Evolutionary conservation across 1,140 invertebrate genomes (phyloP), one percentile per base, ranked within the genome.

Genomic region (Papilio helenus): DNA sequence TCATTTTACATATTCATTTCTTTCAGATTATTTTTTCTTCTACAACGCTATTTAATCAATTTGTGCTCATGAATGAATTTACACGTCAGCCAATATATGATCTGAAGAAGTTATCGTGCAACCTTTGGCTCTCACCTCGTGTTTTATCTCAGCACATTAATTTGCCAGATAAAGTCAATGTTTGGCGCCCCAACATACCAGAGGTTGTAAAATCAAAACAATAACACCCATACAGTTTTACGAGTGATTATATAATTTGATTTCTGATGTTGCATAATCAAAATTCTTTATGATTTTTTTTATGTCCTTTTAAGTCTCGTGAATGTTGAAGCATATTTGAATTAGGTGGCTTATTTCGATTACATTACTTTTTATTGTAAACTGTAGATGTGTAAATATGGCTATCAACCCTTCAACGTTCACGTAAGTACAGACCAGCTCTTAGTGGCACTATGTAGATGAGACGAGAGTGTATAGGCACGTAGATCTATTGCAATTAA

Each of bases 71-170:
- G 80, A 85, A 87, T 86, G 82, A 84, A 86, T 83, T 76, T 81
- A 85, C 80, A 81, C 79, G 79, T 84, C 82, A 80, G 76, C 81
- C 80, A 81, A 84, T 83, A 83, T 79, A 83, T 85, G 87, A 89
- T 83, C 76, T 82, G 79, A 72, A 79, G 72, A 73, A 78, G 80
- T 72, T 90, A 90, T 90, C 87, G 79, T 78, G 73, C 84, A 89
- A 90, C 89, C 90, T 90, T 88, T 90, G 83, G 81, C 89, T 88
- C 79, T 83, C 77, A 84, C 79, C 82, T 83, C 82, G 81, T 81
- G 78, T 79, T 85, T 85, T 90, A 90, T 90, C 89, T 65, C 71
- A 81, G 84, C 82, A 82, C 88, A 90, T 92, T 90, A 88, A 90
- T 89, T 85, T 86, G 85, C 49, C 80, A 85, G 85, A 90, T 88